Evolutionary conservation across 2,113 vertebrate genomes (phyloP), one percentile per base, ranked within the genome.

Genomic region (Numida meleagris): DNA sequence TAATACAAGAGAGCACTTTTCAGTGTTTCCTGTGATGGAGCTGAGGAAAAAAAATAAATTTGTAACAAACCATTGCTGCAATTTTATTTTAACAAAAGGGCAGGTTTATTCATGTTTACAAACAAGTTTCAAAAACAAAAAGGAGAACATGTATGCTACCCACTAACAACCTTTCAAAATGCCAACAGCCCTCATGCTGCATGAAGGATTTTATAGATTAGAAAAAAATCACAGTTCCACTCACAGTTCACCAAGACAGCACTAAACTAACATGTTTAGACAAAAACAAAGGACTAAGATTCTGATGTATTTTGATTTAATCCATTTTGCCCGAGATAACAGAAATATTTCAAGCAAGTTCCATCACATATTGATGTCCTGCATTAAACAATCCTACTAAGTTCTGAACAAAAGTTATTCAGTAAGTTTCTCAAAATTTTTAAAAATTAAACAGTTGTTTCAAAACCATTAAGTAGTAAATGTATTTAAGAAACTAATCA

Each of bases 391-490:
- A 97, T 97, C 96, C 94, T 98, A 98, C 97, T 98, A 98, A 98
- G 97, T 98, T 98, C 97, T 97, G 97, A 97, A 97, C 98, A 98
- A 97, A 97, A 98, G 96, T 98, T 98, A 97, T 98, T 96, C 97
- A 98, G 96, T 97, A 98, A 98, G 98, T 98, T 98, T 98, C 97
- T 98, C 98, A 98, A 98, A 98, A 99, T 98, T 97, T 98, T 98
- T 98, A 98, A 98, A 98, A 97, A 98, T 98, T 97, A 98, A 98
- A 97, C 97, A 98, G 96, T 98, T 97, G 98, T 98, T 98, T 96
- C 97, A 98, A 99, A 99, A 98, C 98, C 98, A 98, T 98, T 98
- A 98, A 99, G 98, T 98, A 99, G 98, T 98, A 99, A 99, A 99
- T 98, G 97, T 98, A 96, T 97, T 98, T 99, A 98, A 99, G 98